A percentile compares a stretch with the other conserved stretches of the same genome.
These are phyloP conservation scores for Acipenser oxyrinchus DNA, from an alignment of 2,797 vertebrate genomes.

Conservation along the genomic window DNA sequence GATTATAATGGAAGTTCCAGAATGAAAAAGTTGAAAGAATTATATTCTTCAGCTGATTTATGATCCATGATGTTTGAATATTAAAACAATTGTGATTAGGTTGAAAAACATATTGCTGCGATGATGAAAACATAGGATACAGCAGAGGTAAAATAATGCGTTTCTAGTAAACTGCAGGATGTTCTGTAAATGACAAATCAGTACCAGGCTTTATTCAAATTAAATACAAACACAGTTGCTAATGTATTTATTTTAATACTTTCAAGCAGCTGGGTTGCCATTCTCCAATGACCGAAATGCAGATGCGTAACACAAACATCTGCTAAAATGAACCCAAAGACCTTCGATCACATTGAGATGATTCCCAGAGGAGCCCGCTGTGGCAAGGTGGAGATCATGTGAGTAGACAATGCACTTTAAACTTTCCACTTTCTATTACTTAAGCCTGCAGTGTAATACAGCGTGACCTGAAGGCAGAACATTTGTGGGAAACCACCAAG, in stretches of 20 bases:
- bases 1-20: too few relatives aligned
- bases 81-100: too few relatives aligned
- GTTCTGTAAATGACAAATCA: too few relatives aligned
- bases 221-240: background rate
- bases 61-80: too few relatives aligned
- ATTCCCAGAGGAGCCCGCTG: conserved; percentile 12
- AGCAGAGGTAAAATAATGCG: too few relatives aligned
- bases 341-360: conserved; percentile 26
- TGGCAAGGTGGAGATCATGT: conserved; percentile 17
- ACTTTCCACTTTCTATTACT: background rate
- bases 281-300: conserved; percentile 37
- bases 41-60: too few relatives aligned
- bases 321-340: conserved; percentile 24
- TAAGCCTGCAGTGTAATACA: background rate
- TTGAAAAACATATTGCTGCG: too few relatives aligned
- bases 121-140: too few relatives aligned
- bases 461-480: background rate
- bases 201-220: too few relatives aligned
- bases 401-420: background rate
- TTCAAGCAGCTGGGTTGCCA: background rate
- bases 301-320: conserved; percentile 37
- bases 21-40: too few relatives aligned
- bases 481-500: background rate
- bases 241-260: background rate
- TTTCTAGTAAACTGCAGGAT: too few relatives aligned